phyloP scores from a whole-genome alignment of 2,888 invertebrate species.

The Mythimna loreyi region DNA sequence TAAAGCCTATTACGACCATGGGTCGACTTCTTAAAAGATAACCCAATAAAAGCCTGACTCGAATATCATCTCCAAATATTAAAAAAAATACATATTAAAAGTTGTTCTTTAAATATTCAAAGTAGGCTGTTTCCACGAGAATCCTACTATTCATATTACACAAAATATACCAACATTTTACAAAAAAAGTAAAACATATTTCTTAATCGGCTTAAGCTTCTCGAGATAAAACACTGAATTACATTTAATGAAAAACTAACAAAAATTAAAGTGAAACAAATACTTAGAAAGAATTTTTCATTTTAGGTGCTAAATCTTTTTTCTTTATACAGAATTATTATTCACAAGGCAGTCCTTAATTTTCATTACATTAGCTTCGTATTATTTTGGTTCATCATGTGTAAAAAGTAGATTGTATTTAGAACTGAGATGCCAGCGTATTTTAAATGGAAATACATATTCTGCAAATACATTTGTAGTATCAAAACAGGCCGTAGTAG shows the following conservation, averaged over 20 bases:
- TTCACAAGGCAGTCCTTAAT: constrained; percentile 38
- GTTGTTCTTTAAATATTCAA: too few relatives aligned
- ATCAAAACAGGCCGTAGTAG: too few relatives aligned
- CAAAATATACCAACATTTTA: not conserved
- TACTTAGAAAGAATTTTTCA: constrained; percentile 20
- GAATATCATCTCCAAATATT: too few relatives aligned
- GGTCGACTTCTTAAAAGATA: too few relatives aligned
- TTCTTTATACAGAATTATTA: constrained; percentile 26
- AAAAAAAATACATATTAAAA: too few relatives aligned
- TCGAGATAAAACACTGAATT: constrained; percentile 14
- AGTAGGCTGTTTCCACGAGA: not conserved
- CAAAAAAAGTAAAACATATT: not conserved
- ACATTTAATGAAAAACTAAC: constrained; percentile 48
- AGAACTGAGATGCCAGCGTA: constrained; percentile 1
- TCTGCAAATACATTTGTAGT: too few relatives aligned
- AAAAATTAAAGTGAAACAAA: constrained; percentile 42
- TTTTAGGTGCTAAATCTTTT: constrained; percentile 21
- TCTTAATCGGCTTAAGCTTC: not conserved
- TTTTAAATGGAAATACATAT: too few relatives aligned
- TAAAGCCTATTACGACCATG: too few relatives aligned
- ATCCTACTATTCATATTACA: not conserved
- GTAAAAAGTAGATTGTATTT: constrained; percentile 28
- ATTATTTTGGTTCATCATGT: constrained; percentile 27
- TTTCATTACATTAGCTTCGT: constrained; percentile 48
- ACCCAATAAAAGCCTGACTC: too few relatives aligned